Conservation (phyloP, 2,888 invertebrate species). For the Marronus borbonicus region DNA sequence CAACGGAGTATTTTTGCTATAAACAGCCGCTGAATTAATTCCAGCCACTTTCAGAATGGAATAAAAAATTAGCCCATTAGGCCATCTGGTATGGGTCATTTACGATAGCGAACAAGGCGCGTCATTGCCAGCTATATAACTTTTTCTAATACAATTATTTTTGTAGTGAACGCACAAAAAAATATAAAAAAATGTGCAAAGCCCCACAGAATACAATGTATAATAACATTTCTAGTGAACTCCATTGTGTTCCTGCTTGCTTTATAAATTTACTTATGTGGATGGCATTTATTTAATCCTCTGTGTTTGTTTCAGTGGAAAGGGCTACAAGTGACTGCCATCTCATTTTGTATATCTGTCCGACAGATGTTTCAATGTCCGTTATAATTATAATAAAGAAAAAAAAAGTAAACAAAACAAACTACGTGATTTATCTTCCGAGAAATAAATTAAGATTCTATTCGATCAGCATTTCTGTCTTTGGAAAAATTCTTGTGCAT, state of each 20-base stretch:
- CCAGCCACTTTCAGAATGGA: too few species aligned
- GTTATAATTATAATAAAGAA: neutral
- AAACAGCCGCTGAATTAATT: too few species aligned
- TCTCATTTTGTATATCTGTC: constrained; percentile 30
- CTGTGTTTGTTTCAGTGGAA: constrained; percentile 25
- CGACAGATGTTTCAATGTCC: constrained; percentile 1
- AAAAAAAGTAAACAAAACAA: neutral
- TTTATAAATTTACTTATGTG: neutral
- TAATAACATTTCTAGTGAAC: too few species aligned
- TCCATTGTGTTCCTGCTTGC: neutral
- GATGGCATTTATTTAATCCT: neutral
- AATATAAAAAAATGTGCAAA: too few species aligned
- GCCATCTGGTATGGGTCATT: too few species aligned
- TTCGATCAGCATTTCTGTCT: constrained; percentile 17
- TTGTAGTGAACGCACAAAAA: too few species aligned
- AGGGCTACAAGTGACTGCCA: constrained; percentile 44
- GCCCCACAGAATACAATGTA: too few species aligned
- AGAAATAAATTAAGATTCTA: constrained; percentile 27
- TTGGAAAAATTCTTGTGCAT: constrained; percentile 8
- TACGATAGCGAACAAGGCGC: too few species aligned
- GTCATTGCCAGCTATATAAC: too few species aligned
- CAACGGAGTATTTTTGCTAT: too few species aligned
- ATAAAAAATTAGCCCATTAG: too few species aligned
- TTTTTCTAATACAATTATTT: too few species aligned
- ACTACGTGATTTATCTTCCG: constrained; percentile 34